A percentile compares a stretch with the other conserved stretches of the same genome.
phyloP scores from a whole-genome alignment of 2,888 invertebrate species.

The Aporophyla nigra region DNA sequence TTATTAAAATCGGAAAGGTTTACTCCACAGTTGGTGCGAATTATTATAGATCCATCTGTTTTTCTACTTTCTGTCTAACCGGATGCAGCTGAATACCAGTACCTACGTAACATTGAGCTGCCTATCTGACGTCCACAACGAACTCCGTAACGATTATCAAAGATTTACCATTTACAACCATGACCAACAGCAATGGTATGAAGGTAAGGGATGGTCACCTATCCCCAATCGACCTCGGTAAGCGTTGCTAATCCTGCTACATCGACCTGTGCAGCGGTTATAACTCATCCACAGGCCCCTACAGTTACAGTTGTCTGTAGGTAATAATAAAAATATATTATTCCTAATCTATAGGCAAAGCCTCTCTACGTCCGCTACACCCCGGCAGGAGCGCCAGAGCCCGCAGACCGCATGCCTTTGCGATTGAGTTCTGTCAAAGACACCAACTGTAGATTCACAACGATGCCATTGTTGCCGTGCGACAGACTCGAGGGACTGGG shows the following conservation, averaged over 20 bases:
- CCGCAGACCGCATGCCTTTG: slow-evolving; percentile 84
- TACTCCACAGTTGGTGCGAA: too few relatives aligned
- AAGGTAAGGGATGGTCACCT: neutral
- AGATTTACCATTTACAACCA: neutral
- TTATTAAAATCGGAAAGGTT: too few relatives aligned
- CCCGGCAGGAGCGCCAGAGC: slow-evolving; percentile 72
- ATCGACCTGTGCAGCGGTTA: neutral
- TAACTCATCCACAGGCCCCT: neutral
- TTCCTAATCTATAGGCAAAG: slow-evolving; percentile 17
- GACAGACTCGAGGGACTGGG: slow-evolving; percentile 84
- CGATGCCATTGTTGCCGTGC: slow-evolving; percentile 79
- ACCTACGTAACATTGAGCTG: neutral
- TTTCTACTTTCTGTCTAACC: neutral
- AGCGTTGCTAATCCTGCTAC: neutral
- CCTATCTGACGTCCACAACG: neutral
- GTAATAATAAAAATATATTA: neutral
- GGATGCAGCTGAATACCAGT: neutral
- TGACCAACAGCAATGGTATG: neutral
- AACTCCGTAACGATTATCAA: too few relatives aligned
- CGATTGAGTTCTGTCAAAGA: slow-evolving; percentile 81
- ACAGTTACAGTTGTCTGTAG: neutral
- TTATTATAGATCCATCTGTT: neutral
- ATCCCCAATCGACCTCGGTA: neutral
- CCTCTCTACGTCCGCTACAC: slow-evolving; percentile 37
- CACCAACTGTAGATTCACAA: slow-evolving; percentile 85